phyloP scores from a whole-genome alignment of 2,888 invertebrate species.

The Crepidodera aurea region DNA sequence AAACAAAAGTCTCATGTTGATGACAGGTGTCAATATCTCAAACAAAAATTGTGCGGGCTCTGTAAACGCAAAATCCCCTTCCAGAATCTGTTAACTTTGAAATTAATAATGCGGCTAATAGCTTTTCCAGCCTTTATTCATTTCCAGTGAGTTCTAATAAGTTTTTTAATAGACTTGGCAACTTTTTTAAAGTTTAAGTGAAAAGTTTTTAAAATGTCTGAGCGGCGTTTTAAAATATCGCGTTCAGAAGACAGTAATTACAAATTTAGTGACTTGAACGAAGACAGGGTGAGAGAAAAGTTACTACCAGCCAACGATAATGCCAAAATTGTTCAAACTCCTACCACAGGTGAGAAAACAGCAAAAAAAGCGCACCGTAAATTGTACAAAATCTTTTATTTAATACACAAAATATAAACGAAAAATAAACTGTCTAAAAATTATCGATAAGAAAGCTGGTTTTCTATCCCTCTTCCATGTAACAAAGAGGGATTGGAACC shows the following conservation, averaged over 20 bases:
- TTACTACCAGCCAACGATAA: slow-evolving; percentile 46
- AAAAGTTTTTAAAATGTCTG: slow-evolving; percentile 63
- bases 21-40: slow-evolving; percentile 45
- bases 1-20: slow-evolving; percentile 41
- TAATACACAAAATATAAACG: neutral
- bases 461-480: neutral
- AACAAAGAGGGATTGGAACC: neutral
- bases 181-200: slow-evolving; percentile 25
- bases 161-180: neutral
- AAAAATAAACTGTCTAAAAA: neutral
- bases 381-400: neutral
- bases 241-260: slow-evolving; percentile 66
- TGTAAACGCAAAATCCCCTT: slow-evolving; percentile 31
- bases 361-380: neutral
- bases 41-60: slow-evolving; percentile 46
- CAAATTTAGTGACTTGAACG: slow-evolving; percentile 61
- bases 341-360: slow-evolving; percentile 35
- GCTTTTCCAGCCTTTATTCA: slow-evolving; percentile 11
- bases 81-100: slow-evolving; percentile 34
- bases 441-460: neutral
- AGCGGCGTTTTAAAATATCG: slow-evolving; percentile 68
- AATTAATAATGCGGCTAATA: slow-evolving; percentile 26
- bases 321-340: slow-evolving; percentile 30
- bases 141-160: neutral
- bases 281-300: slow-evolving; percentile 51